Base-by-base conservation (phyloP, 1,140 invertebrate species). In the Battus philenor region DNA sequence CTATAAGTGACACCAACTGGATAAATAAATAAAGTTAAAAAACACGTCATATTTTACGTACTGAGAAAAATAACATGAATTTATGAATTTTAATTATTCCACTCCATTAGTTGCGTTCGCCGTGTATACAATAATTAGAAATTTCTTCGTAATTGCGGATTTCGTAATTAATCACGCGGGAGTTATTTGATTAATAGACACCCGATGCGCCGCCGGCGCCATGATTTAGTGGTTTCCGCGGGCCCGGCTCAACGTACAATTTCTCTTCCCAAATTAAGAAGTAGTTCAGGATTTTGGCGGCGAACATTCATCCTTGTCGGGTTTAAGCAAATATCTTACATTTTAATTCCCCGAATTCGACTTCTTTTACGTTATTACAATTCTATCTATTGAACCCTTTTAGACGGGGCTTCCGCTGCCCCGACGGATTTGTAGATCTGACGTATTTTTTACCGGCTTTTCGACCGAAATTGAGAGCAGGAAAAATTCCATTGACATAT, bases 131-230 rank as follows among this genome's bases (percentile, higher is more conserved):
- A 38, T 34, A n/a, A 29, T 47, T 52, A 44, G 48, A 64, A 39
- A 68, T 68, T 69, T 49, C 41, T 49, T 50, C 54, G 59, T 80
- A 77, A 80, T 83, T 80, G 61, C 74, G 63, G 63, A 80, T 80
- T 79, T 75, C 69, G 67, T 69, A 80, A 83, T 83, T 83, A 77
- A 80, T 83, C 79, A 80, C 77, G 44, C 47, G 60, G 57, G 61
- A 55, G 62, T 60, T 67, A 68, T 81, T 80, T 83, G 73, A 83
- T 83, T 80, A 83, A 83, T 83, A 71, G 73, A 69, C 54, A 63
- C 62, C 66, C 61, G 60, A 73, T 68, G 58, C 31, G 7, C 20
- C 36, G 9, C 15, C 13, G 36, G 12, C 58, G 51, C 54, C 59
- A 72, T 81, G 75, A 81, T 68, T 77, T 70, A 76, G 58, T 64